Evolutionary conservation across 2,113 vertebrate genomes (phyloP).

Genomic region (Burhinus oedicnemus): DNA sequence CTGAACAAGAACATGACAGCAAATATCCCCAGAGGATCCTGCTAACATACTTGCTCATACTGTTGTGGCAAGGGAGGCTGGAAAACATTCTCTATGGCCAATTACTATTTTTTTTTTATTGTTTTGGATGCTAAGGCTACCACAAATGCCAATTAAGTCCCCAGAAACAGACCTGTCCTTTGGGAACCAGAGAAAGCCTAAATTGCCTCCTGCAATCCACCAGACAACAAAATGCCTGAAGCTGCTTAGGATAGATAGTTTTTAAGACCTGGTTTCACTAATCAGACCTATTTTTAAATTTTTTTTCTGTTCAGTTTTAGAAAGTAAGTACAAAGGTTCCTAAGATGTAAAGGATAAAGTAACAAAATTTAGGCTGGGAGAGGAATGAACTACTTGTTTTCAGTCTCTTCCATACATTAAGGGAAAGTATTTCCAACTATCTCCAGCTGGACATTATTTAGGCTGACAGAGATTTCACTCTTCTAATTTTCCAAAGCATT

Average conservation of each 20-base stretch:
- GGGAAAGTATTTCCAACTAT: not conserved
- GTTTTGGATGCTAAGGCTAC: slow-evolving; percentile 1
- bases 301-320: not conserved
- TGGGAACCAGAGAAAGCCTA: not conserved
- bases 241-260: not conserved
- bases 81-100: not conserved
- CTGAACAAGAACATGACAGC: slow-evolving; percentile 39
- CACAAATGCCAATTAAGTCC: slow-evolving; percentile 25
- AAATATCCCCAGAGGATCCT: slow-evolving; percentile 4
- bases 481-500: not conserved
- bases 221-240: not conserved
- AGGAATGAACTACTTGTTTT: not conserved
- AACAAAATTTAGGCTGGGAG: not conserved
- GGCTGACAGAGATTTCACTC: not conserved
- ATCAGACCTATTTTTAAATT: not conserved
- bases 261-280: not conserved
- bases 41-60: slow-evolving; percentile 13
- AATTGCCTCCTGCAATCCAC: not conserved
- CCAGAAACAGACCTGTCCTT: slow-evolving; percentile 6
- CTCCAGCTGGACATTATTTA: not conserved
- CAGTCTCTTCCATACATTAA: not conserved
- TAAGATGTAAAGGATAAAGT: not conserved
- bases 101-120: not conserved
- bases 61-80: not conserved
- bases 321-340: not conserved